Evolutionary conservation across 35 echinoderm and acorn worm species (phyloP).

Genomic region (Anneissia japonica): DNA sequence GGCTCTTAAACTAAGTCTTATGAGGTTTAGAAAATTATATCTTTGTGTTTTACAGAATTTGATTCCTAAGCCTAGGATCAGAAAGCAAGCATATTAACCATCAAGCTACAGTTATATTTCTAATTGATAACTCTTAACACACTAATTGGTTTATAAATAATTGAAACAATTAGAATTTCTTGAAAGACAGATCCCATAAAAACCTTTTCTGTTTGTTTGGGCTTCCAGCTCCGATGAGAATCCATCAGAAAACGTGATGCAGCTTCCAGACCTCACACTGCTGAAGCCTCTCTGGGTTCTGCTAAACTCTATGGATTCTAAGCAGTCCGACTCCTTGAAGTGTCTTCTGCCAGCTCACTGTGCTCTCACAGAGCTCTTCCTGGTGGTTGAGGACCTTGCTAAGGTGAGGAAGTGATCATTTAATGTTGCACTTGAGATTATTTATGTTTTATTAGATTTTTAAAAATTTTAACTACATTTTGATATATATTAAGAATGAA

Average conservation of each 20-base stretch:
- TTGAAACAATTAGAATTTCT: no score
- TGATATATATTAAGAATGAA: no score
- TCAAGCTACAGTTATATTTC: no score
- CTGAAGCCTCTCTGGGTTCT: constrained; percentile 87
- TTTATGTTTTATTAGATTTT: not conserved
- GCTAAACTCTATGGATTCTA: constrained; percentile 75
- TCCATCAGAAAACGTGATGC: not conserved
- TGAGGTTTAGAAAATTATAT: no score
- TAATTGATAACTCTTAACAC: no score
- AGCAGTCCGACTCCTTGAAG: constrained; percentile 41
- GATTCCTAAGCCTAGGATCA: no score
- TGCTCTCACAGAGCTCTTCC: constrained; percentile 89
- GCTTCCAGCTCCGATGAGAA: not conserved
- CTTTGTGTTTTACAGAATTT: no score
- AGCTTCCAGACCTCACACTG: constrained; percentile 42
- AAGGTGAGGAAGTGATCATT: constrained; percentile 20
- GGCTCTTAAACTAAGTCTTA: no score
- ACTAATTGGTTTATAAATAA: no score
- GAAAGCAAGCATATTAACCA: no score
- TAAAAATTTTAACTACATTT: no score
- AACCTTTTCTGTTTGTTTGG: not conserved
- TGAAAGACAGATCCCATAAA: no score
- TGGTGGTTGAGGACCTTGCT: constrained; percentile 78
- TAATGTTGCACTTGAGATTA: not conserved
- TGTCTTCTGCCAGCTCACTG: constrained; percentile 72